A percentile compares a stretch with the other conserved stretches of the same genome.
Conservation (phyloP, 2,113 vertebrate species). For the Ictalurus furcatus region DNA sequence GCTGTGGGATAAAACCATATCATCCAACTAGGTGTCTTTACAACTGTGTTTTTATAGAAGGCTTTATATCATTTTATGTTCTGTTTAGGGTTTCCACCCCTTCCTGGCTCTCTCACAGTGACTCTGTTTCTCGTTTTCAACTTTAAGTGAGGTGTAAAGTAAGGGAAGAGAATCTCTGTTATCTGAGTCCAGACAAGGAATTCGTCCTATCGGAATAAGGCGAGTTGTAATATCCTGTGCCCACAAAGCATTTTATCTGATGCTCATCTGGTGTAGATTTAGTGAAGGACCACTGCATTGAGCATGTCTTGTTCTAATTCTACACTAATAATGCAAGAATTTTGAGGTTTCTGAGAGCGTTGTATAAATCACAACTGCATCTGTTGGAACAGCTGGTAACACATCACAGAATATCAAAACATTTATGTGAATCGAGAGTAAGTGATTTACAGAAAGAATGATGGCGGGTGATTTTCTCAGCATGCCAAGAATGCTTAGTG, state of each 20-base stretch:
- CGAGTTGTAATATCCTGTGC: slow-evolving; percentile 53
- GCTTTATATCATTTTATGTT: background rate
- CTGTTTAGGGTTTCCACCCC: background rate
- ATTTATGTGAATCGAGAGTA: slow-evolving; percentile 14
- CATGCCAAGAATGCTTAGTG: slow-evolving; percentile 20
- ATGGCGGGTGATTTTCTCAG: slow-evolving; percentile 2
- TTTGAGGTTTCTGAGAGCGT: slow-evolving; percentile 31
- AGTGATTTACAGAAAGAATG: slow-evolving; percentile 34
- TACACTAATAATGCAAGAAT: slow-evolving; percentile 37
- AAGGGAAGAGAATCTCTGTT: slow-evolving; percentile 7
- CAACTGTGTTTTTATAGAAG: background rate
- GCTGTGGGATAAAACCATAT: background rate
- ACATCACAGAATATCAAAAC: slow-evolving; percentile 14
- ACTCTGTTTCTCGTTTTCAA: slow-evolving; percentile 50
- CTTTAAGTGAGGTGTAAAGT: slow-evolving; percentile 57
- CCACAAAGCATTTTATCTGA: slow-evolving; percentile 49
- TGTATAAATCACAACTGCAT: slow-evolving; percentile 52
- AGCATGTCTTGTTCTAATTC: slow-evolving; percentile 29
- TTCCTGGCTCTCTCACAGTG: slow-evolving; percentile 20
- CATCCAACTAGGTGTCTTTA: background rate
- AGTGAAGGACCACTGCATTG: slow-evolving; percentile 7
- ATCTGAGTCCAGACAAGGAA: slow-evolving; percentile 24
- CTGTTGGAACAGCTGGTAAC: slow-evolving; percentile 62
- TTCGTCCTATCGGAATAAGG: slow-evolving; percentile 47
- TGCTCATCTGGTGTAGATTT: slow-evolving; percentile 49